These are phyloP conservation scores for Ceyx erithaca DNA, from an alignment of 2,797 vertebrate genomes.

Conservation along the genomic window DNA sequence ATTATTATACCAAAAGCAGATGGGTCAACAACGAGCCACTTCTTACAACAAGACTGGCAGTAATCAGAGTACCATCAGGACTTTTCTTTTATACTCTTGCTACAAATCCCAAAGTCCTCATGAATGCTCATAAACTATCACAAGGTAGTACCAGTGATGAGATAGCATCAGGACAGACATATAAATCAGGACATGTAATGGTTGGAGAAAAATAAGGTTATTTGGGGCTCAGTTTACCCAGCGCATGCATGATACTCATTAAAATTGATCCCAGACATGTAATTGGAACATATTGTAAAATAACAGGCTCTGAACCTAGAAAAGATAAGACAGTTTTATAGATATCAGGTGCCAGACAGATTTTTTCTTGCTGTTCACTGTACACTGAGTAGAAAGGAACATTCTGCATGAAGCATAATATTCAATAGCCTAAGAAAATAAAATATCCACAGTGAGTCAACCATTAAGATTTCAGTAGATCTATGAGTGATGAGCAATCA, in stretches of 20 bases:
- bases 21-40: background rate
- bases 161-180: background rate
- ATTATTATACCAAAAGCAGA: background rate
- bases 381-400: background rate
- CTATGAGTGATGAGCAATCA: background rate
- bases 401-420: background rate
- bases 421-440: conserved; percentile 24
- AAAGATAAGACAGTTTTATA: background rate
- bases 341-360: background rate
- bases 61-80: background rate
- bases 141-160: background rate
- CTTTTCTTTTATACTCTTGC: background rate
- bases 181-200: background rate
- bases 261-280: background rate
- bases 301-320: background rate
- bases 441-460: background rate
- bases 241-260: background rate
- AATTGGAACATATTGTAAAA: background rate
- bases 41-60: background rate
- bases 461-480: background rate
- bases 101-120: background rate
- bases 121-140: background rate
- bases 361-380: background rate
- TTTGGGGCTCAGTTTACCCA: background rate
- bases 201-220: background rate